Conservation (phyloP, 1,140 invertebrate genomes). For the Drusus annulatus region DNA sequence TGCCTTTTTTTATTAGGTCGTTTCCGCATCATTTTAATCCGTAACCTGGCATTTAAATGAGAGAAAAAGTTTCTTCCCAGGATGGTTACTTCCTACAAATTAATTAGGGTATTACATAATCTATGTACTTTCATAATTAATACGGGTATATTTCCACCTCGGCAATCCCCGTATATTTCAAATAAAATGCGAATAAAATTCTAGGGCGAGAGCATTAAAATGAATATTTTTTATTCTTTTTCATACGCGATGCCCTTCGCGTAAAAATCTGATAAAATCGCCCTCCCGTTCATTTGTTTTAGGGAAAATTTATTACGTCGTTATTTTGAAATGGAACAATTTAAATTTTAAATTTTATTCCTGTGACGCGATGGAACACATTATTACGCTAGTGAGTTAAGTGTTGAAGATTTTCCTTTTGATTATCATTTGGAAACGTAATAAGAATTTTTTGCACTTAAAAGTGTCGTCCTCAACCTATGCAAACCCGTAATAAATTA, state of each 20-base stretch:
- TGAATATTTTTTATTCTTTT: constrained; percentile 40
- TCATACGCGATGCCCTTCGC: constrained; percentile 29
- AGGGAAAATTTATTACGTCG: constrained; percentile 33
- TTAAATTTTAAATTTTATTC: constrained; percentile 37
- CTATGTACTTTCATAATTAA: neutral
- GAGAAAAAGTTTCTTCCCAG: too few species aligned
- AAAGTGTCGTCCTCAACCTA: too few species aligned
- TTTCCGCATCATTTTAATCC: too few species aligned
- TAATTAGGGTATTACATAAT: constrained; percentile 1
- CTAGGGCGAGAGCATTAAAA: constrained; percentile 22
- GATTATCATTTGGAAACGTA: too few species aligned
- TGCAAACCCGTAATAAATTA: too few species aligned
- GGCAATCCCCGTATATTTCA: constrained; percentile 4
- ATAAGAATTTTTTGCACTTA: too few species aligned
- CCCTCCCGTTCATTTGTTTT: constrained; percentile 37
- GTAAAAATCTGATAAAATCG: constrained; percentile 38
- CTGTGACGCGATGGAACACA: constrained; percentile 19
- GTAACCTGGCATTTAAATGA: too few species aligned
- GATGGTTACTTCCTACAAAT: neutral
- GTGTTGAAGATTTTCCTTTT: too few species aligned
- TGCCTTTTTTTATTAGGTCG: too few species aligned
- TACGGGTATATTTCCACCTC: neutral
- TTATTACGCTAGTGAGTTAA: neutral
- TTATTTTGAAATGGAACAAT: constrained; percentile 36
- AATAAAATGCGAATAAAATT: constrained; percentile 24